Percentiles rank a stretch among this genome's conserved stretches.
phyloP scores from a whole-genome alignment of 2,888 invertebrate species.

The Drosophila leonis region DNA sequence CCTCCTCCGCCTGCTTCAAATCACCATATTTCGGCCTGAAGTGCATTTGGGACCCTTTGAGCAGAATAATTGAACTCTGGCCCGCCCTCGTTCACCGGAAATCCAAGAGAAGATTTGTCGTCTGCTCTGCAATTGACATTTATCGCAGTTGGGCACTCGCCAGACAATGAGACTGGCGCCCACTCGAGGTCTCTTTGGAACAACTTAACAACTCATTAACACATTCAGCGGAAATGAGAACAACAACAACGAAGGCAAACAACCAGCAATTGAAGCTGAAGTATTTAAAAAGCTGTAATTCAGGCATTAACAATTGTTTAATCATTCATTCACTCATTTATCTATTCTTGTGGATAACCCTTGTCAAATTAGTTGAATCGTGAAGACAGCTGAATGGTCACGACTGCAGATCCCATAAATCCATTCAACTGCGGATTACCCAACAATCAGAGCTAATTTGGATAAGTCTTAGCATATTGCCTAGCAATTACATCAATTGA shows the following conservation, averaged over 20 bases:
- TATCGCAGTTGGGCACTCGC: slow-evolving; percentile 63
- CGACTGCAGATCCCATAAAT: not conserved
- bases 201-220: slow-evolving; percentile 78
- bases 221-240: slow-evolving; percentile 48
- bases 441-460: slow-evolving; percentile 6
- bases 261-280: slow-evolving; percentile 53
- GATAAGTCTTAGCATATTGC: not conserved
- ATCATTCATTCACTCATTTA: slow-evolving; percentile 22
- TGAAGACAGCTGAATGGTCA: slow-evolving; percentile 16
- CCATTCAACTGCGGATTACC: slow-evolving; percentile 10
- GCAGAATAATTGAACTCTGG: slow-evolving; percentile 51
- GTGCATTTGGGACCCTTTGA: slow-evolving; percentile 40
- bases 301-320: slow-evolving; percentile 47
- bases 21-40: slow-evolving; percentile 8
- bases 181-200: slow-evolving; percentile 48
- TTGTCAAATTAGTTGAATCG: slow-evolving; percentile 62
- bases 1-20: slow-evolving; percentile 5
- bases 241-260: slow-evolving; percentile 28
- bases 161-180: slow-evolving; percentile 35
- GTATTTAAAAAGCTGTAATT: slow-evolving; percentile 62
- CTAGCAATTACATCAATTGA: not conserved
- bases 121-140: slow-evolving; percentile 72
- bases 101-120: slow-evolving; percentile 29
- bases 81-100: slow-evolving; percentile 19
- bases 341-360: slow-evolving; percentile 43